These are phyloP conservation scores for Dipodomys merriami DNA, from an alignment of 2,113 vertebrate genomes.

Conservation along the genomic window DNA sequence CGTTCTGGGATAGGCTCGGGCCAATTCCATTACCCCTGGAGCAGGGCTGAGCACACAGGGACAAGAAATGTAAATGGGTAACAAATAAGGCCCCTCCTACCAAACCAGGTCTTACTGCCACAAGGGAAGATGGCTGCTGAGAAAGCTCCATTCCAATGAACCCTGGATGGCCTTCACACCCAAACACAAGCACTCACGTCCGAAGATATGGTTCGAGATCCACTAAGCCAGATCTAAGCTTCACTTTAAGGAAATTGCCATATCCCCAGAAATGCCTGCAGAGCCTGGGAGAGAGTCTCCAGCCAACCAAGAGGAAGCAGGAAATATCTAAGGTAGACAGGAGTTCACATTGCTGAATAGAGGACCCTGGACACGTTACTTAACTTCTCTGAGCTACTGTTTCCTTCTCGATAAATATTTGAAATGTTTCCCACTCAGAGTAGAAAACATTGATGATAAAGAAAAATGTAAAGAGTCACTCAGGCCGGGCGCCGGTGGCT, in stretches of 20 bases:
- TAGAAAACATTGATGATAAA: not conserved
- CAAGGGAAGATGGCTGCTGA: not conserved
- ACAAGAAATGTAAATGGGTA: not conserved
- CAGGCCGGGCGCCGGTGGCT: no score
- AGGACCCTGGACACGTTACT: not conserved
- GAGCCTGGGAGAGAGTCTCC: not conserved
- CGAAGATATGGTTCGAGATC: not conserved
- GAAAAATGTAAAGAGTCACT: not conserved
- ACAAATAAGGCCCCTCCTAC: no score
- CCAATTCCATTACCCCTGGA: not conserved
- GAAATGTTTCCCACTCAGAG: not conserved
- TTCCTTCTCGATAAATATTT: not conserved
- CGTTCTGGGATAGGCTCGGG: no score
- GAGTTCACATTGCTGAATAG: not conserved
- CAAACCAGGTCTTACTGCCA: not conserved
- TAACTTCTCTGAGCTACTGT: conserved; percentile 8
- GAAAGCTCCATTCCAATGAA: not conserved
- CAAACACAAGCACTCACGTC: not conserved
- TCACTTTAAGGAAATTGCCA: not conserved
- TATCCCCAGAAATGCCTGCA: not conserved
- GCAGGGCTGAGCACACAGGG: not conserved
- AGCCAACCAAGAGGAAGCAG: not conserved
- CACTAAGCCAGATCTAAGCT: not conserved
- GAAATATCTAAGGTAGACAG: not conserved
- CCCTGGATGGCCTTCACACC: not conserved